Evolutionary conservation across 2,113 vertebrate species (phyloP).

Genomic region (Galbula dea): DNA sequence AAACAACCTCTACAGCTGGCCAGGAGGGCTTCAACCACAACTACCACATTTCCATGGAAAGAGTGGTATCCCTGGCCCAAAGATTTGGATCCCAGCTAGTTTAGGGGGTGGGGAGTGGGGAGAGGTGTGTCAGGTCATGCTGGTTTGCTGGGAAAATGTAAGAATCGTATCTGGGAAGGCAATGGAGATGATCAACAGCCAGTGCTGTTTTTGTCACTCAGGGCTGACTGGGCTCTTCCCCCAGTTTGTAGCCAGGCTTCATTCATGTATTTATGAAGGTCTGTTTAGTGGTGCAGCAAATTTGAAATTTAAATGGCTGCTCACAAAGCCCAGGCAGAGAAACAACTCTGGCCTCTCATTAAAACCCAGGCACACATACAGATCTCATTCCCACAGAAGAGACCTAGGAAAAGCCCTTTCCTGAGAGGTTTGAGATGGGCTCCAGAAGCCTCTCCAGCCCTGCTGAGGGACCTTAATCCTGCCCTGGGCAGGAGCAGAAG

Average conservation of each 20-base stretch:
- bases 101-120: no score
- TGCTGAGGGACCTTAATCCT: neutral
- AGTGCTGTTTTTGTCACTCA: neutral
- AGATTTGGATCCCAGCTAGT: neutral
- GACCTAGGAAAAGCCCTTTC: neutral
- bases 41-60: rapidly evolving
- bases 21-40: neutral
- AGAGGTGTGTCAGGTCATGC: neutral
- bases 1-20: no score
- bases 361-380: neutral
- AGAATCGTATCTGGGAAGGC: neutral
- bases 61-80: neutral
- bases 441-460: neutral
- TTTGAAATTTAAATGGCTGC: neutral
- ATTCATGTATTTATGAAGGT: neutral
- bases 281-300: neutral
- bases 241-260: neutral
- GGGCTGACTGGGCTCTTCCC: neutral
- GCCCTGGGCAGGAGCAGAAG: neutral
- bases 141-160: rapidly evolving
- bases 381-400: neutral
- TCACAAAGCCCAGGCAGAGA: neutral
- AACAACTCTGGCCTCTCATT: neutral
- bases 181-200: neutral
- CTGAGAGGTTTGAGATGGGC: neutral